A percentile compares a stretch with the other conserved stretches of the same genome.
phyloP scores from a whole-genome alignment of 2,113 vertebrate genomes.

The zebrafish (Danio rerio) region GRCz12tu NC_133179.1:7768001-7768500 shows the following conservation, averaged over 20 bases:
- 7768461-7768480: conserved; percentile 19
- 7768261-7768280: conserved; percentile 26
- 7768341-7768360: conserved; percentile 49
- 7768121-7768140: not conserved
- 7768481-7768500: conserved; percentile 50
- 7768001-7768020: too few relatives aligned
- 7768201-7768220: not conserved
- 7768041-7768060: too few relatives aligned
- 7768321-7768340: conserved; percentile 26
- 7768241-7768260: conserved; percentile 37
- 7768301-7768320: not conserved
- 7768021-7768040: too few relatives aligned
- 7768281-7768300: conserved; percentile 48
- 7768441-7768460: conserved; percentile 38
- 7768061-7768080: too few relatives aligned
- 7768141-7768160: conserved; percentile 29
- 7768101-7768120: too few relatives aligned
- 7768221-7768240: not conserved
- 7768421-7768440: conserved; percentile 61
- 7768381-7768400: conserved; percentile 68
- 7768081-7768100: too few relatives aligned
- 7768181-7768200: conserved; percentile 40
- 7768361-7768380: conserved; percentile 44
- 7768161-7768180: conserved; percentile 37
- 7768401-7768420: conserved; percentile 69